These are phyloP conservation scores for Micromussa lordhowensis DNA, from an alignment of 92 coral and sea anemone species.

Conservation along the genomic window DNA sequence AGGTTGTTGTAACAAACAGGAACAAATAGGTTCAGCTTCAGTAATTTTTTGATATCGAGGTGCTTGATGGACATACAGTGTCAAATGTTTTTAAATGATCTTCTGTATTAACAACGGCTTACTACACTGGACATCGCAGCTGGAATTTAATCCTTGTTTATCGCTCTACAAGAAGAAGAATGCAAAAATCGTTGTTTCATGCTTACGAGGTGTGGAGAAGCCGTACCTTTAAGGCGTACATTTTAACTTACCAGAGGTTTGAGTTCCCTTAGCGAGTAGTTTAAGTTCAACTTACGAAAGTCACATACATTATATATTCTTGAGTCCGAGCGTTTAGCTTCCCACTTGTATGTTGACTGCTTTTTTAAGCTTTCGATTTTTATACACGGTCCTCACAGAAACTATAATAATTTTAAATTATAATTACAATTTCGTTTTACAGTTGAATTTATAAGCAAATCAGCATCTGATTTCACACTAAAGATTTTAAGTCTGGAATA, in stretches of 20 bases:
- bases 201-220: conserved; percentile 34
- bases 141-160: not conserved
- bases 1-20: not conserved
- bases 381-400: not conserved
- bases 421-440: not conserved
- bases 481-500: not conserved
- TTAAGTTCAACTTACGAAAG: not conserved
- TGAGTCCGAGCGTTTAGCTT: not conserved
- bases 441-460: not conserved
- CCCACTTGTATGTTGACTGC: not conserved
- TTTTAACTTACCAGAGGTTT: not conserved
- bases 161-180: not conserved
- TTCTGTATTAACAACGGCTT: not conserved
- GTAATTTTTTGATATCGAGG: not conserved
- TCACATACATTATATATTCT: too few species aligned
- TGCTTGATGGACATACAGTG: not conserved
- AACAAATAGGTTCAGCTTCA: not conserved
- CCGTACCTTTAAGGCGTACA: not conserved
- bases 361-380: not conserved
- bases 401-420: not conserved
- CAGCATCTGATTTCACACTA: not conserved
- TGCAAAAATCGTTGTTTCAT: conserved; percentile 33
- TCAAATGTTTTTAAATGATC: not conserved
- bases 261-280: not conserved
- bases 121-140: too few species aligned